A percentile compares a stretch with the other conserved stretches of the same genome.
These are phyloP conservation scores for Ectemnius cavifrons DNA, from an alignment of 2,888 invertebrate genomes.

Conservation along the genomic window DNA sequence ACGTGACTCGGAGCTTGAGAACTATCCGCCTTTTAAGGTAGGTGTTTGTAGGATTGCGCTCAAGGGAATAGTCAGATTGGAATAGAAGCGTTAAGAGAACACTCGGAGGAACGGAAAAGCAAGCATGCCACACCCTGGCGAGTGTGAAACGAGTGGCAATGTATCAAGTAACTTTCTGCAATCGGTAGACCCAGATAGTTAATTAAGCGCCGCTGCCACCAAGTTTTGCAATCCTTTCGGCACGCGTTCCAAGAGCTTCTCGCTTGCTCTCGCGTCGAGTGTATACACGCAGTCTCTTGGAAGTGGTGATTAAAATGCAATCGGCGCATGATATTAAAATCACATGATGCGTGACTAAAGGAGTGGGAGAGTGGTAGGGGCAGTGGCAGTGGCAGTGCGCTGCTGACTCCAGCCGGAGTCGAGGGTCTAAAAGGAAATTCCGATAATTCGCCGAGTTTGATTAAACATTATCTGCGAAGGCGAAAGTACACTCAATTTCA, in stretches of 20 bases:
- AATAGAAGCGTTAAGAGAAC: neutral
- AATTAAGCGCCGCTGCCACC: neutral
- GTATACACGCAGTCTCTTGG: too few species aligned
- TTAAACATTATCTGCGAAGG: constrained; percentile 56
- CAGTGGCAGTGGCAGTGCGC: constrained; percentile 2
- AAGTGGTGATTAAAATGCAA: constrained; percentile 24
- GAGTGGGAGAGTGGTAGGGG: constrained; percentile 11
- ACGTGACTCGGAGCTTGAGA: too few species aligned
- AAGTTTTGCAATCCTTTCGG: neutral
- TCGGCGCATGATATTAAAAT: constrained; percentile 31
- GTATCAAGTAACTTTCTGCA: neutral
- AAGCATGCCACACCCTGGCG: neutral
- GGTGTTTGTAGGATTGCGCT: too few species aligned
- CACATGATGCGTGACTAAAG: constrained; percentile 38
- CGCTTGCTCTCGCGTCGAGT: neutral
- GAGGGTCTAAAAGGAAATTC: constrained; percentile 37
- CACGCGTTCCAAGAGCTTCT: neutral
- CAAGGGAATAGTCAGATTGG: neutral
- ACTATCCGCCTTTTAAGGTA: too few species aligned
- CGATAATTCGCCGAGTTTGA: constrained; percentile 56
- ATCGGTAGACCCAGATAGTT: neutral
- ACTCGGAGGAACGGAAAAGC: neutral
- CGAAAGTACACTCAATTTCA: constrained; percentile 62
- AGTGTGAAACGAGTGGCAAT: neutral
- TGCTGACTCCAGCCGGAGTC: too few species aligned